Evolutionary conservation across 2,113 vertebrate species (phyloP), one percentile per base, ranked within the genome.

Genomic region (Gambusia holbrooki): DNA sequence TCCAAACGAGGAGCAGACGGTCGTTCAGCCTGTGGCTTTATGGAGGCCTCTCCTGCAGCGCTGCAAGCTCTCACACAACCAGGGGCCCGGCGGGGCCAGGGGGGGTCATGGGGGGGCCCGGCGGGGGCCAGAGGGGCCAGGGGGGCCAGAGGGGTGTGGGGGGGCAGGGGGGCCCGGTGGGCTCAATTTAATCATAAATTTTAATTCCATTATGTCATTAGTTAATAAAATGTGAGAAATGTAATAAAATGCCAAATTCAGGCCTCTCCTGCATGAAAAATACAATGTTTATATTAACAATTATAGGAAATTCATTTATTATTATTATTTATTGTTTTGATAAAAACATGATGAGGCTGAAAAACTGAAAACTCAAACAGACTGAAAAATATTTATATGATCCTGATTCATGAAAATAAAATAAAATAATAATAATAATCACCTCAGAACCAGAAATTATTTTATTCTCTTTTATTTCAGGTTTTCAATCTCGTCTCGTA

Each of bases 1-100:
- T 5, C 60, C 71, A 40, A 85, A 83, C 0, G 64, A 77, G 77
- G 63, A 58, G 73, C 84, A 71, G 78, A 76, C 78, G 86, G 66
- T 25, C 58, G 69, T 70, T 65, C 79, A 74, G 69, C 78, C 79
- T 76, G 73, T 62, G 62, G 81, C 51, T 87, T 92, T 86, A 89
- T 69, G 22, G 79, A 71, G 8, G 9, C 10, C 7, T 58, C 62
- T 79, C 64, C 78, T 75, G 80, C 73, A 62, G 82, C 74, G 79
- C 81, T 25, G 37, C 71, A 54, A 54, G 28, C 51, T 77, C 81
- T 82, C 74, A 83, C 70, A 67, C 11, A 58, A 33, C 62, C 32
- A 48, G 85, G 87, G 79, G 30, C 30, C 30, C 30, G 3, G 30
- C 30, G 30, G 30, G 30, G 0, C 4, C 30, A 32, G 30, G 30